phyloP scores from a whole-genome alignment of 1,140 invertebrate species.

The Drosophila insularis region DNA sequence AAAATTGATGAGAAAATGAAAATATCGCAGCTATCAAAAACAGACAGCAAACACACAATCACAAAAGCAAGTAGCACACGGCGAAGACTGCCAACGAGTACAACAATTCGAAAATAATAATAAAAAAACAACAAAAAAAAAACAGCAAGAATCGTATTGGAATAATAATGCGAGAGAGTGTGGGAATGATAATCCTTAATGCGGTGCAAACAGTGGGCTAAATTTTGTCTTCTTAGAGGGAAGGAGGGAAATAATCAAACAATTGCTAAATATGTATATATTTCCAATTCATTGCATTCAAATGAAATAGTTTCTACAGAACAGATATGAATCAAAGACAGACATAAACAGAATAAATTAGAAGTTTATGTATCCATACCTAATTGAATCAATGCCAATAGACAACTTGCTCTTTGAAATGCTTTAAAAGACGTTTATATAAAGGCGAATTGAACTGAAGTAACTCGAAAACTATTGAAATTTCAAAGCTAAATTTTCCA shows the following conservation, averaged over 20 bases:
- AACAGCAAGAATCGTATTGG: not conserved
- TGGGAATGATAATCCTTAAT: slow-evolving; percentile 54
- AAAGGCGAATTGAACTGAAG: no score
- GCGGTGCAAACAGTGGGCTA: slow-evolving; percentile 47
- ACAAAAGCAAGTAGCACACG: slow-evolving; percentile 27
- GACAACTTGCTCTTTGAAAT: no score
- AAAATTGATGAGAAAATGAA: slow-evolving; percentile 53
- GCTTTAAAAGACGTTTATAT: no score
- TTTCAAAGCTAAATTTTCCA: no score
- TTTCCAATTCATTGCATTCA: not conserved
- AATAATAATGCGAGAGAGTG: not conserved
- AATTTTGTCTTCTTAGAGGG: not conserved
- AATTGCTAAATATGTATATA: not conserved
- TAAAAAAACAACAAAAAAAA: slow-evolving; percentile 35
- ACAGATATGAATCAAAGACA: not conserved
- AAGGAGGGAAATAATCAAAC: no score
- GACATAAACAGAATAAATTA: not conserved
- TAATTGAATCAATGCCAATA: not conserved
- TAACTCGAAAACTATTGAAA: no score
- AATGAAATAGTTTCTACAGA: not conserved
- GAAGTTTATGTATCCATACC: not conserved
- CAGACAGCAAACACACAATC: slow-evolving; percentile 56
- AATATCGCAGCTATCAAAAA: slow-evolving; percentile 60
- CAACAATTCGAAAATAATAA: slow-evolving; percentile 33
- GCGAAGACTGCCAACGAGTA: not conserved